Conservation (phyloP, 2,888 invertebrate genomes). For the Drosophila histrio region DNA sequence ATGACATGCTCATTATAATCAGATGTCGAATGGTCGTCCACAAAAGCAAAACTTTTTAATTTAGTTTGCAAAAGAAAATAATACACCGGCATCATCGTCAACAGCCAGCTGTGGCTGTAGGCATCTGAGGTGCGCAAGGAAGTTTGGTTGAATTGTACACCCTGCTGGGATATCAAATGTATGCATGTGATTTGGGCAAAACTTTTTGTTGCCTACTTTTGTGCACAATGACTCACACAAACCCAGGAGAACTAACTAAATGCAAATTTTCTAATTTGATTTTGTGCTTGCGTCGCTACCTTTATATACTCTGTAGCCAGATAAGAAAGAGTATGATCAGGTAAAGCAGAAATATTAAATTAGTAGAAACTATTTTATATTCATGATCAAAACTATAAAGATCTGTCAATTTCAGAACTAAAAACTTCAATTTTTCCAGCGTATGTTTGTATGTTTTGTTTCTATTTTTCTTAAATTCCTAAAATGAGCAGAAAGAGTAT, state of each 20-base stretch:
- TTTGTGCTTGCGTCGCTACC: slow-evolving; percentile 56
- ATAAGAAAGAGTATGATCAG: not conserved
- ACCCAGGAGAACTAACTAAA: slow-evolving; percentile 49
- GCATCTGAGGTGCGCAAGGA: not conserved
- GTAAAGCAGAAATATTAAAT: no score
- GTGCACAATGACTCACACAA: slow-evolving; percentile 42
- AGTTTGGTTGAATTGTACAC: not conserved
- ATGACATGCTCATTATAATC: slow-evolving; percentile 70
- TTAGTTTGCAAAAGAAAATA: slow-evolving; percentile 70
- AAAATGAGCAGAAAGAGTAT: no score
- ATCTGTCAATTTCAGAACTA: not conserved
- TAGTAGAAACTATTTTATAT: no score
- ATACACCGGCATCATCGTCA: slow-evolving; percentile 42
- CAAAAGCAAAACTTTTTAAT: slow-evolving; percentile 65
- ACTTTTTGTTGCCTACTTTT: slow-evolving; percentile 67
- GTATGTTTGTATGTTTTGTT: no score
- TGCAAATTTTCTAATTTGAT: slow-evolving; percentile 76
- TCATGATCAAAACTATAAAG: no score
- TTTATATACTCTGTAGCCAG: slow-evolving; percentile 38
- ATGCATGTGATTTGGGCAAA: slow-evolving; percentile 64
- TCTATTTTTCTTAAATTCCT: no score
- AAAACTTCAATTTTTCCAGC: no score
- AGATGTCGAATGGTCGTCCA: slow-evolving; percentile 16
- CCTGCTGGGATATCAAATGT: slow-evolving; percentile 35
- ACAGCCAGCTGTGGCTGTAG: slow-evolving; percentile 1